Percentiles rank a stretch among this genome's conserved stretches.
phyloP scores from a whole-genome alignment of 2,888 invertebrate genomes.

The Eristalis intricaria region DNA sequence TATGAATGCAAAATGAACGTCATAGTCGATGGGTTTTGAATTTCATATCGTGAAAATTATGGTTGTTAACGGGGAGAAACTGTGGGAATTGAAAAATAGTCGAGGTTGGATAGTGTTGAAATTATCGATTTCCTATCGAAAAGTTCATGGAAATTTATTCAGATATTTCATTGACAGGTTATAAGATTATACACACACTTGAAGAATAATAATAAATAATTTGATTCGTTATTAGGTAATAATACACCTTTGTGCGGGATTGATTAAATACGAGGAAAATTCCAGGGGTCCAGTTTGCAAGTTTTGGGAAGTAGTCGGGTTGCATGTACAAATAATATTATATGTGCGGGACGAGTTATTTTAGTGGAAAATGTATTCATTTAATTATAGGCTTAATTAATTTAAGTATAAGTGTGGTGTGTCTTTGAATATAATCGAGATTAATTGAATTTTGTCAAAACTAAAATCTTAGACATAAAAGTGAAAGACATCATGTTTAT shows the following conservation, averaged over 20 bases:
- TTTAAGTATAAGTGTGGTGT: no score
- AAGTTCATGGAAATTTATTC: neutral
- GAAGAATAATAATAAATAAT: neutral
- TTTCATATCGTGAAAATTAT: constrained; percentile 63
- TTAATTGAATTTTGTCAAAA: no score
- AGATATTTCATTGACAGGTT: neutral
- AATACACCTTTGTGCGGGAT: neutral
- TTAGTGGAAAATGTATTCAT: no score
- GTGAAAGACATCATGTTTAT: no score
- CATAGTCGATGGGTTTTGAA: constrained; percentile 62
- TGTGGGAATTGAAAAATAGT: neutral
- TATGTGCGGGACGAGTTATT: no score
- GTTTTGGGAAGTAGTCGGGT: no score
- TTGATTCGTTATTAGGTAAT: neutral
- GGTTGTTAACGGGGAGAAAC: constrained; percentile 44
- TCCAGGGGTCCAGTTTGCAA: no score
- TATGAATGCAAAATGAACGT: constrained; percentile 70
- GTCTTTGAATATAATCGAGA: no score
- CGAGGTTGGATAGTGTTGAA: neutral
- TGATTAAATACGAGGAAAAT: no score
- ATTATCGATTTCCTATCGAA: neutral
- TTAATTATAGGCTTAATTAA: no score
- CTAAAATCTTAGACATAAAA: no score
- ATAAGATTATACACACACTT: neutral
- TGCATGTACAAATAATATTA: no score